Conservation (phyloP, 2,888 invertebrate species). For the Dynastes tityus region DNA sequence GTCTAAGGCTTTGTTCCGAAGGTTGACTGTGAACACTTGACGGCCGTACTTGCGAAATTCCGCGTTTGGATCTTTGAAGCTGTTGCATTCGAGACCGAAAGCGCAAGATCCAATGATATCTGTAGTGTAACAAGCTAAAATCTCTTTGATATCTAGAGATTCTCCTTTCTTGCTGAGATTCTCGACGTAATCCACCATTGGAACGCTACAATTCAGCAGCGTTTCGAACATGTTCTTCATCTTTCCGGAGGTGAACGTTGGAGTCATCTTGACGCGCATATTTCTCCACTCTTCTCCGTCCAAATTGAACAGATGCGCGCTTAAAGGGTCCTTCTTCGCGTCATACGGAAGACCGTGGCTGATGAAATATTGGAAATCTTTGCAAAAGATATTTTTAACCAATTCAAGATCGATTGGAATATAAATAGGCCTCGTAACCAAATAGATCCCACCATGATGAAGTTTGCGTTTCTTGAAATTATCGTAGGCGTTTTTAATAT, state of each 20-base stretch:
- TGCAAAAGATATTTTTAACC: conserved; percentile 70
- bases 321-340: conserved; percentile 37
- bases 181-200: conserved; percentile 29
- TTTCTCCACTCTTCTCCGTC: conserved; percentile 46
- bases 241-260: conserved; percentile 48
- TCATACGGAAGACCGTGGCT: conserved; percentile 71
- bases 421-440: conserved; percentile 54
- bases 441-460: conserved; percentile 34
- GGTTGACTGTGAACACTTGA: conserved; percentile 19
- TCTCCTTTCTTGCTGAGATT: neutral
- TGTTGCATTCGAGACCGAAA: conserved; percentile 48
- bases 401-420: conserved; percentile 49
- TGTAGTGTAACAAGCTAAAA: conserved; percentile 48
- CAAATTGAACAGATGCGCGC: conserved; percentile 46
- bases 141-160: conserved; percentile 48
- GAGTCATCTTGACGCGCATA: conserved; percentile 44
- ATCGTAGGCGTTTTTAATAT: conserved; percentile 30
- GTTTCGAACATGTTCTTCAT: conserved; percentile 51
- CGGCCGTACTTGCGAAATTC: conserved; percentile 49
- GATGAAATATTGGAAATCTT: conserved; percentile 75
- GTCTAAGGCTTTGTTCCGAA: conserved; percentile 26
- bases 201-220: conserved; percentile 39
- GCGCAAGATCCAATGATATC: conserved; percentile 50
- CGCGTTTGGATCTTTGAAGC: conserved; percentile 44
- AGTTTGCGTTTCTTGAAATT: conserved; percentile 29